A percentile compares a stretch with the other conserved stretches of the same genome.
phyloP scores from a whole-genome alignment of 2,113 vertebrate species.

The Etia nguti region DNA sequence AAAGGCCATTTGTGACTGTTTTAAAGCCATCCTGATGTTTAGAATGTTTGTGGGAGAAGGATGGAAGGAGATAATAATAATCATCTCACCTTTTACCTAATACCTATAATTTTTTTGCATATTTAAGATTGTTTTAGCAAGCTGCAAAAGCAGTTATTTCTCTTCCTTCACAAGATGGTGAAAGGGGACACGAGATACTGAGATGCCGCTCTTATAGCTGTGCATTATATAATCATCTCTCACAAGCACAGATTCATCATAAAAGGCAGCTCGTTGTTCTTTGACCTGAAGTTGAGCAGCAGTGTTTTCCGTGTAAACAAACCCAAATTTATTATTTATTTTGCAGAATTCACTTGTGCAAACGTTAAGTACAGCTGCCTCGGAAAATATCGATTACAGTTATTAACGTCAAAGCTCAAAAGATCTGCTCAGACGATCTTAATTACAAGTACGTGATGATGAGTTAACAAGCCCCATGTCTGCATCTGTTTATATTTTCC shows the following conservation, averaged over 20 bases:
- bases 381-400: neutral
- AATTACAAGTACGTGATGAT: neutral
- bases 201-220: neutral
- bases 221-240: slow-evolving; percentile 1
- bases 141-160: neutral
- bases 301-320: neutral
- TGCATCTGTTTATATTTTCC: neutral
- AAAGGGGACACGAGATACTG: neutral
- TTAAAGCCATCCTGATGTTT: slow-evolving; percentile 42
- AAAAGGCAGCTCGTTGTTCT: neutral
- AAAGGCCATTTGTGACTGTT: slow-evolving; percentile 29
- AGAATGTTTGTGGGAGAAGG: slow-evolving; percentile 19
- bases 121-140: neutral
- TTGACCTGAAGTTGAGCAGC: neutral
- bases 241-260: slow-evolving; percentile 11
- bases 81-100: neutral
- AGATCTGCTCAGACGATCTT: neutral
- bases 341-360: neutral
- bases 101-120: neutral
- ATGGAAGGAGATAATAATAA: slow-evolving; percentile 1
- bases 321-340: neutral
- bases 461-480: neutral
- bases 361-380: neutral
- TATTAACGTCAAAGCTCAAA: neutral
- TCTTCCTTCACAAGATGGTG: neutral